phyloP scores from a whole-genome alignment of 2,113 vertebrate genomes.

The Rynchops niger region DNA sequence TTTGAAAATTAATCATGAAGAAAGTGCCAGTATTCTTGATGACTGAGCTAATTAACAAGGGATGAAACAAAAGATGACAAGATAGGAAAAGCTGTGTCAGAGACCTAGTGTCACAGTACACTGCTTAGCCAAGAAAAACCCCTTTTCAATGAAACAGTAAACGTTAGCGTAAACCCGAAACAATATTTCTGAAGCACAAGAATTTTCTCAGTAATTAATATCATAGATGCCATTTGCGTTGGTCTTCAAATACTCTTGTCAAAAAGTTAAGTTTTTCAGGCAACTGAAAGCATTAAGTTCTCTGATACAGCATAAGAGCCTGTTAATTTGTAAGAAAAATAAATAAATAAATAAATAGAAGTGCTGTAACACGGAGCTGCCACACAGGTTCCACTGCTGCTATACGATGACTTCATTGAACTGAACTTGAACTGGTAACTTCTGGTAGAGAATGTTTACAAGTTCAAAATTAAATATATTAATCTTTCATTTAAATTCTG shows the following conservation, averaged over 20 bases:
- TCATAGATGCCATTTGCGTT: background rate
- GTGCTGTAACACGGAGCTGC: background rate
- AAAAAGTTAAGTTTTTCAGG: background rate
- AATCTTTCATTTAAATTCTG: background rate
- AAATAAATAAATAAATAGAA: background rate
- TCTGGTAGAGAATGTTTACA: background rate
- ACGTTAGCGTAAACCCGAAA: background rate
- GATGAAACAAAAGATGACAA: slow-evolving; percentile 13
- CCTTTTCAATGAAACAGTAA: background rate
- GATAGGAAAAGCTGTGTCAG: background rate
- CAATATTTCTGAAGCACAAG: background rate
- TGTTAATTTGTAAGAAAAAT: background rate
- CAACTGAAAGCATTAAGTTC: background rate
- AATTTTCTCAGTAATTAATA: background rate
- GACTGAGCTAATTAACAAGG: slow-evolving; percentile 10
- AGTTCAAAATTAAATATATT: background rate
- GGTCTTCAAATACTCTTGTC: background rate
- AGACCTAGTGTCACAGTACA: background rate
- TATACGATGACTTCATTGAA: background rate
- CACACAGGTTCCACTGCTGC: background rate
- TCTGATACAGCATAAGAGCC: background rate
- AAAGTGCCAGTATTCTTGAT: slow-evolving; percentile 11
- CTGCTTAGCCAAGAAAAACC: background rate
- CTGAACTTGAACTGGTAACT: background rate
- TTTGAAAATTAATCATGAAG: slow-evolving; percentile 43